Percentiles rank a stretch among this genome's conserved stretches.
Conservation (phyloP, 2,888 invertebrate species). For the Holacanthella duospinosa region DNA sequence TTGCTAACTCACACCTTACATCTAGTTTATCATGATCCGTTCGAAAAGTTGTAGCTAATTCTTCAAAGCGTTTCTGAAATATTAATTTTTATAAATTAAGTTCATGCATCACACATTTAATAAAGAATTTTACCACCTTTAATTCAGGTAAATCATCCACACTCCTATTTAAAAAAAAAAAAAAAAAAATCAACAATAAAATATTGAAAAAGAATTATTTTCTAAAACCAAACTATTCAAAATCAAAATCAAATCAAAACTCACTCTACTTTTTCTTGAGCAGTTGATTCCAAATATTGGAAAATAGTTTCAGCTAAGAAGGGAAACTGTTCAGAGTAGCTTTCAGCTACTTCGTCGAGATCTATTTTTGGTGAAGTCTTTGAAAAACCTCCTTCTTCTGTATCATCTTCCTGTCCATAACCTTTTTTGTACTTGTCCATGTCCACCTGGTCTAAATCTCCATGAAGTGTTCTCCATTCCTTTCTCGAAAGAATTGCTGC, state of each 20-base stretch:
- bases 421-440: conserved; percentile 14
- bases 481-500: conserved; percentile 22
- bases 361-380: conserved; percentile 13
- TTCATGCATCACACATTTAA: too few relatives aligned
- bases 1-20: conserved; percentile 17
- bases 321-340: conserved; percentile 33
- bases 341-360: conserved; percentile 34
- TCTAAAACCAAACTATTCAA: neutral
- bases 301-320: conserved; percentile 29
- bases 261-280: neutral
- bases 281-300: conserved; percentile 20
- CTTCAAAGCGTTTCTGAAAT: conserved; percentile 28
- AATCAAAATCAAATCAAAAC: neutral
- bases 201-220: neutral
- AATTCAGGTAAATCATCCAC: neutral
- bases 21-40: conserved; percentile 29
- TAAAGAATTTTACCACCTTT: neutral
- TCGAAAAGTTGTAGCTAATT: conserved; percentile 31
- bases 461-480: conserved; percentile 32
- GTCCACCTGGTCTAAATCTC: conserved; percentile 26
- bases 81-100: neutral
- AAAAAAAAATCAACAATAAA: neutral
- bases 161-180: neutral
- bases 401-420: conserved; percentile 32
- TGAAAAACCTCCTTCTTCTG: conserved; percentile 17